Evolutionary conservation across 1,140 invertebrate species (phyloP).

Genomic region (Octopus sinensis): DNA sequence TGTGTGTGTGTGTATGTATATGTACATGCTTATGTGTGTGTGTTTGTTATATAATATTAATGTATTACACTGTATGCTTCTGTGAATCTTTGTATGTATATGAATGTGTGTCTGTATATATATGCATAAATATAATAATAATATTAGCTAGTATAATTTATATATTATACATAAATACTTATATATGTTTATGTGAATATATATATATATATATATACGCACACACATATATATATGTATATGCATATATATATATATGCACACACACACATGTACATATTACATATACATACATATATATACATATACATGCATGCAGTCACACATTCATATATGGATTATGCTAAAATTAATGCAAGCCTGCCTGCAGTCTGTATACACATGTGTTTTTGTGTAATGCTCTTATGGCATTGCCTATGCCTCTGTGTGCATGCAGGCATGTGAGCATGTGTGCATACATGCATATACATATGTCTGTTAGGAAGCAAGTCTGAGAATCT

Average conservation of each 20-base stretch:
- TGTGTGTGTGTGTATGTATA: not conserved
- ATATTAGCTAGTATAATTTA: too few species aligned
- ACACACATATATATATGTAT: not conserved
- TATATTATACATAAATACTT: not conserved
- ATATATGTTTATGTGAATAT: not conserved
- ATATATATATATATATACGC: not conserved
- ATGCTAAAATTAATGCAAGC: too few species aligned
- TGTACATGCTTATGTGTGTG: not conserved
- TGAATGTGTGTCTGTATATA: not conserved
- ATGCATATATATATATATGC: not conserved
- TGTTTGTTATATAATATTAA: too few species aligned
- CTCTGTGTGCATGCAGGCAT: not conserved
- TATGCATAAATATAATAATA: not conserved
- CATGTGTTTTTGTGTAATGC: too few species aligned
- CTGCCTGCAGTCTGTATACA: too few species aligned
- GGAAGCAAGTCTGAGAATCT: not conserved
- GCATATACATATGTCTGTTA: not conserved
- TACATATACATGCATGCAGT: not conserved
- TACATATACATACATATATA: not conserved
- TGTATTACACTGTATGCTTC: too few species aligned
- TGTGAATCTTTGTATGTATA: too few species aligned
- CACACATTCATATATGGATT: too few species aligned
- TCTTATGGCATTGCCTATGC: too few species aligned
- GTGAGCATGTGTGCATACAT: not conserved
- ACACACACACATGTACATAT: not conserved